Percentiles rank a stretch among this genome's conserved stretches.
Evolutionary conservation across 2,888 invertebrate genomes (phyloP).

Genomic region (Galerucella calmariensis): DNA sequence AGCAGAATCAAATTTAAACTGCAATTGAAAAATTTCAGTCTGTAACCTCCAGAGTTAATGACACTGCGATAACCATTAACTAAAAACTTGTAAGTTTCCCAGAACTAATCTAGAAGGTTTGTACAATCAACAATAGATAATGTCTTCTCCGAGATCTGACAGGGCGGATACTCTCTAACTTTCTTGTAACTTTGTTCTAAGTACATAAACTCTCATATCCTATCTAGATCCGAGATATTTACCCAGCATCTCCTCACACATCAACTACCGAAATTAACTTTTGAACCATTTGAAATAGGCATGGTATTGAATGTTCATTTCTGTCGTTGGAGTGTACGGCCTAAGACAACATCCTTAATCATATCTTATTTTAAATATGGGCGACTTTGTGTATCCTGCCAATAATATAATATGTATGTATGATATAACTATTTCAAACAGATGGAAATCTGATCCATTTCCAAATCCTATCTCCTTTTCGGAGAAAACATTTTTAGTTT

Average conservation of each 20-base stretch:
- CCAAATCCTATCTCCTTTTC: too few relatives aligned
- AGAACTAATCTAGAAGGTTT: slow-evolving; percentile 33
- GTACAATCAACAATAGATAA: slow-evolving; percentile 32
- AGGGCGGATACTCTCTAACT: slow-evolving; percentile 24
- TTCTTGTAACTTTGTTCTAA: slow-evolving; percentile 30
- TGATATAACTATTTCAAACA: too few relatives aligned
- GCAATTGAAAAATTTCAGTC: too few relatives aligned
- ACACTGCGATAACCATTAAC: slow-evolving; percentile 26
- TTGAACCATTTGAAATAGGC: not conserved
- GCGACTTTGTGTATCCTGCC: too few relatives aligned
- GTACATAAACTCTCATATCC: slow-evolving; percentile 18
- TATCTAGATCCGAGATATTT: not conserved
- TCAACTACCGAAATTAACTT: slow-evolving; percentile 8
- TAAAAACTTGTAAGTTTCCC: slow-evolving; percentile 28
- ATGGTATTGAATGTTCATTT: too few relatives aligned
- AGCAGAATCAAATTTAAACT: too few relatives aligned
- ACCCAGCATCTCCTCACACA: not conserved
- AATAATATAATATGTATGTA: too few relatives aligned
- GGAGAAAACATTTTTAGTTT: too few relatives aligned
- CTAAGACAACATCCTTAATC: too few relatives aligned
- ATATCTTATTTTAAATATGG: too few relatives aligned
- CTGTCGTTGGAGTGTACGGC: too few relatives aligned
- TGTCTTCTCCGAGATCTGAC: slow-evolving; percentile 30
- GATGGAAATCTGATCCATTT: too few relatives aligned
- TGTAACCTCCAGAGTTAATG: slow-evolving; percentile 14